Base-by-base conservation (phyloP, 2,113 vertebrate species). In the Daboia siamensis region DNA sequence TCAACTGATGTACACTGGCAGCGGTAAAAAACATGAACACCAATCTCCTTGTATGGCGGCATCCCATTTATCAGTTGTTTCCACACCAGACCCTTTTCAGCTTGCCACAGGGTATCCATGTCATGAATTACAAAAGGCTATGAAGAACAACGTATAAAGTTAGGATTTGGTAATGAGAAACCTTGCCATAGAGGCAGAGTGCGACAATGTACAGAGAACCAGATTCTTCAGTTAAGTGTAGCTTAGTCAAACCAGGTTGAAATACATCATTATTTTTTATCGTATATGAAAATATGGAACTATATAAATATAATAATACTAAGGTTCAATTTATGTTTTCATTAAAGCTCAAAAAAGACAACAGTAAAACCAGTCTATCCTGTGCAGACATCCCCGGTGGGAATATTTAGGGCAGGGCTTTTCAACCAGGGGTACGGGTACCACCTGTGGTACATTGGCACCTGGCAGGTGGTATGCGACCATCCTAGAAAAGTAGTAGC, bases 81-180 rank as follows among this genome's bases (percentile, higher is more conserved):
- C 99, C 99, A 99, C 56, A 99, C 99, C 94, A 99, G 97, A 44
- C 99, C 99, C 92, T 98, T 99, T 94, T 99, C 99, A 0, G 99
- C 99, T 96, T 99, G 98, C 98, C 99, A 99, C 93, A 99, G 96
- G 0, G 99, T 98, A 95, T 99, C 99, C 97, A 99, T 98, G 94
- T 99, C 99, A 5, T 99, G 98, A 97, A 99, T 99, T 93, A 99
- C 99, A 95, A 99, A 99, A 23, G 99, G 99, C 99, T 99, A 96
- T 92, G 93, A 56, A 93, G 95, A 94, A 96, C 92, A 95, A 94
- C 44, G 93, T 44, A 80, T 8, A 54, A 61, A 90, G 90, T 87
- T 0, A 26, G 54, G 89, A 64, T 93, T 55, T 23, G 55, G 54
- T 44, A 0, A 1, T 0, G 0, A n/a, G 61, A 7, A 86, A 57